phyloP scores from a whole-genome alignment of 2,113 vertebrate genomes.

The Dasyurus viverrinus region DNA sequence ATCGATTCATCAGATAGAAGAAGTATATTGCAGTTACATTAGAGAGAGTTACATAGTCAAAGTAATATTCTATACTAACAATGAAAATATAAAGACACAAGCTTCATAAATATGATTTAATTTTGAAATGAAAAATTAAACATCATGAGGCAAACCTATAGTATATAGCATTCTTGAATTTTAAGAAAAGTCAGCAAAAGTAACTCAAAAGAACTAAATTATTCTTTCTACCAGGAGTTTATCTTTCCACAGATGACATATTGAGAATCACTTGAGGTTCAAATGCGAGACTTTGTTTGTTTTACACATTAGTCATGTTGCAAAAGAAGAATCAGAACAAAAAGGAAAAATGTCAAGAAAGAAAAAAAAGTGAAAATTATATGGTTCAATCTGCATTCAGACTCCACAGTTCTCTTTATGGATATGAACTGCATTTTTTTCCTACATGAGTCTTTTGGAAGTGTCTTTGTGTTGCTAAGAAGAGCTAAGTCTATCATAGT shows the following conservation, averaged over 20 bases:
- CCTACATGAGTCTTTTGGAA: too few species aligned
- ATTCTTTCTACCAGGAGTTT: not conserved
- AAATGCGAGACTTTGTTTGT: not conserved
- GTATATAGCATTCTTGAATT: accelerated
- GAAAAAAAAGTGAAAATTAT: too few species aligned
- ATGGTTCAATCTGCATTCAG: too few species aligned
- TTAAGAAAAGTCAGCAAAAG: not conserved
- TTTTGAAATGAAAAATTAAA: accelerated
- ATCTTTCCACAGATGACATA: not conserved
- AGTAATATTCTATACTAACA: not conserved
- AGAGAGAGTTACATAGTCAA: not conserved
- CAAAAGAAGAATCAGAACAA: too few species aligned
- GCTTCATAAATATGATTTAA: not conserved
- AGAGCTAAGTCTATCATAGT: too few species aligned
- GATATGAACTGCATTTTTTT: too few species aligned
- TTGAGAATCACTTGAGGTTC: not conserved
- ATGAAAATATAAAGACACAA: not conserved
- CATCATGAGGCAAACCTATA: not conserved
- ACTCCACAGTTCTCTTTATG: too few species aligned
- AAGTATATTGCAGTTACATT: not conserved
- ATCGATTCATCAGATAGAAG: conserved; percentile 33
- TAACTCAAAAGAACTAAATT: not conserved
- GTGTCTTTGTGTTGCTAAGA: too few species aligned
- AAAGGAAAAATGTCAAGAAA: too few species aligned
- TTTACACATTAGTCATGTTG: too few species aligned